A percentile compares a stretch with the other conserved stretches of the same genome.
Evolutionary conservation across 2,113 vertebrate genomes (phyloP).

Genomic region (Apistogramma diplotaenia): DNA sequence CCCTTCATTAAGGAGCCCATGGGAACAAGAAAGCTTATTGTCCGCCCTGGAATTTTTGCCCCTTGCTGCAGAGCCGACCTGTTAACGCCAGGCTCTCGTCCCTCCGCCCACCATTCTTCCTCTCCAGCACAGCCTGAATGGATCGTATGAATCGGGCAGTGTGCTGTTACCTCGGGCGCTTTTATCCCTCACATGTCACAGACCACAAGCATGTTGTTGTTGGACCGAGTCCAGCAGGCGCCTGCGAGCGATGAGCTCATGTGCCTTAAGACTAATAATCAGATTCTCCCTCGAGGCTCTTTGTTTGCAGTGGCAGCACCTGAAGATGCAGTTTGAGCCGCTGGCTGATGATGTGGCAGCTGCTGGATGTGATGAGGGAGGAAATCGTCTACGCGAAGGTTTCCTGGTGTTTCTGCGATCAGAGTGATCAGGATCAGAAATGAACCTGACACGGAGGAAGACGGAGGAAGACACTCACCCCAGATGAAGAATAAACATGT

Average conservation of each 20-base stretch:
- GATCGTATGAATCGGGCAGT: conserved; percentile 59
- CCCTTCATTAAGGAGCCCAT: conserved; percentile 73
- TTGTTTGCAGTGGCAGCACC: background rate
- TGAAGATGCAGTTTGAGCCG: background rate
- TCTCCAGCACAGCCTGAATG: conserved; percentile 52
- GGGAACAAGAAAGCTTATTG: conserved; percentile 77
- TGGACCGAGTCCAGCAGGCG: conserved; percentile 35
- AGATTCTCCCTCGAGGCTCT: background rate
- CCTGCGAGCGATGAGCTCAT: conserved; percentile 25
- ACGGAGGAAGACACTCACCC: background rate
- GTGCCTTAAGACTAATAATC: conserved; percentile 4
- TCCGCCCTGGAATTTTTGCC: conserved; percentile 66
- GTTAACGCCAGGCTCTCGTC: conserved; percentile 71
- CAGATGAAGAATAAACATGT: background rate
- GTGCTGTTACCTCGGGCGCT: conserved; percentile 50
- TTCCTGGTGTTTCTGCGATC: background rate
- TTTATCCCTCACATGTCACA: conserved; percentile 59
- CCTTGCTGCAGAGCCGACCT: conserved; percentile 69
- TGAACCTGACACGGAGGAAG: no score
- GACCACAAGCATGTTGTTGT: conserved; percentile 53
- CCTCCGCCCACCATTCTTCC: conserved; percentile 68
- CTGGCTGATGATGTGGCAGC: conserved; percentile 4
- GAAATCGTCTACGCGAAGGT: conserved; percentile 1
- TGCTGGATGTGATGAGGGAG: conserved; percentile 7
- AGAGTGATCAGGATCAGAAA: background rate